Evolutionary conservation across 1,140 invertebrate genomes (phyloP).

Genomic region (Brachionus paranguensis): DNA sequence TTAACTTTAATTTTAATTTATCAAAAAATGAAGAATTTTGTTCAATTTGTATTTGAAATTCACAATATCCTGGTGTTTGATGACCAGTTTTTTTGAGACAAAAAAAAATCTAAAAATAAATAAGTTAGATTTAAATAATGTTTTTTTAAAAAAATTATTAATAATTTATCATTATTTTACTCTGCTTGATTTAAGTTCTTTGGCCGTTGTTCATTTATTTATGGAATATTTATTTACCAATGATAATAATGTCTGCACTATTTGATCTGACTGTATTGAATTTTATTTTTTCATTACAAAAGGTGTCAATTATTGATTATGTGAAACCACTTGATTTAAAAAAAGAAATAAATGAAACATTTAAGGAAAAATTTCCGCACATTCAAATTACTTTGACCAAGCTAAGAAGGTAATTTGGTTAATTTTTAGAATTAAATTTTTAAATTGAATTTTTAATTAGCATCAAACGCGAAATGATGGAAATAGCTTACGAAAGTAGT

Average conservation of each 20-base stretch:
- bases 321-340: constrained; percentile 91
- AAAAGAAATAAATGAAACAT: constrained; percentile 95
- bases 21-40: no score
- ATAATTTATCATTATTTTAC: no score
- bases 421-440: not conserved
- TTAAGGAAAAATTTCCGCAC: constrained; percentile 85
- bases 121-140: no score
- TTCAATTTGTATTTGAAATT: no score
- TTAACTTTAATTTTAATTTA: no score
- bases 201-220: not conserved
- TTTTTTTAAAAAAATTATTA: no score
- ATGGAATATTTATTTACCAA: not conserved
- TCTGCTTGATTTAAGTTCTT: no score
- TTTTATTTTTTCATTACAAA: constrained; percentile 45
- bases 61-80: no score
- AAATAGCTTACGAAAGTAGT: constrained; percentile 76
- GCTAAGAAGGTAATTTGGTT: constrained; percentile 69
- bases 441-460: constrained; percentile 57
- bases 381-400: constrained; percentile 93
- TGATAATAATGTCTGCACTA: no score
- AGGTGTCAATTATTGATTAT: constrained; percentile 82
- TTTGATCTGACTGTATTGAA: not conserved
- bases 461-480: constrained; percentile 87
- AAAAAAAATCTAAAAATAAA: no score
- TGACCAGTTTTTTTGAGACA: no score